phyloP scores from a whole-genome alignment of 2,797 vertebrate genomes.

The Buceros bicornis region DNA sequence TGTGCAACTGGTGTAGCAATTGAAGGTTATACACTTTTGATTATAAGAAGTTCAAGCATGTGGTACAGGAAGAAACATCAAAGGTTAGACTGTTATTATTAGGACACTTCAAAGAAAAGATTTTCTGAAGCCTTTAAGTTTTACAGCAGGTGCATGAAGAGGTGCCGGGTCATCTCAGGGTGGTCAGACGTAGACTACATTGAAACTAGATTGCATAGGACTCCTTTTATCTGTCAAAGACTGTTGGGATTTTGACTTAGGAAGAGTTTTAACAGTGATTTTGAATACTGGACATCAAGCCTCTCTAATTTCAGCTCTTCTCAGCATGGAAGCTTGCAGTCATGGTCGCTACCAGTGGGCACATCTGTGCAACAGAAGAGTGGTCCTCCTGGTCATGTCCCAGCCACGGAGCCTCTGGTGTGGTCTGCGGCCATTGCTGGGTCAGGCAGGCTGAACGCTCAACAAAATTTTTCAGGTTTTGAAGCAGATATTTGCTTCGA shows the following conservation, averaged over 20 bases:
- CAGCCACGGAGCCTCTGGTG: conserved; percentile 18
- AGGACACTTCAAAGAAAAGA: conserved; percentile 94
- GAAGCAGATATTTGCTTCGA: not conserved
- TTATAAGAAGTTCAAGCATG: conserved; percentile 90
- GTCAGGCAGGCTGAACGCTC: not conserved
- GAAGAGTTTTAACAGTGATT: conserved; percentile 83
- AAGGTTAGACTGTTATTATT: conserved; percentile 92
- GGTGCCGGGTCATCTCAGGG: conserved; percentile 91
- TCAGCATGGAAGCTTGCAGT: conserved; percentile 89
- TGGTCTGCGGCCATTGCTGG: not conserved
- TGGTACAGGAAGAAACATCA: conserved; percentile 91
- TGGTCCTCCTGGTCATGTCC: conserved; percentile 65
- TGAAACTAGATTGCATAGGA: conserved; percentile 81
- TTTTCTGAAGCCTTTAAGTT: conserved; percentile 93
- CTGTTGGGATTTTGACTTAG: conserved; percentile 83
- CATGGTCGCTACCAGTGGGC: conserved; percentile 84
- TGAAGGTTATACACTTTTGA: conserved; percentile 77
- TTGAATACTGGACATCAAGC: conserved; percentile 95
- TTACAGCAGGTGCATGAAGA: conserved; percentile 96
- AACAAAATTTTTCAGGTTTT: not conserved
- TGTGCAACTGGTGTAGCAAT: conserved; percentile 39
- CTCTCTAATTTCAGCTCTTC: conserved; percentile 97
- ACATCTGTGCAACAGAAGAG: conserved; percentile 88
- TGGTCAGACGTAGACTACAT: conserved; percentile 84
- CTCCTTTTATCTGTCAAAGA: conserved; percentile 86